Evolutionary conservation across 2,888 invertebrate genomes (phyloP), one percentile per base, ranked within the genome.

Genomic region (Conops quadrifasciatus): DNA sequence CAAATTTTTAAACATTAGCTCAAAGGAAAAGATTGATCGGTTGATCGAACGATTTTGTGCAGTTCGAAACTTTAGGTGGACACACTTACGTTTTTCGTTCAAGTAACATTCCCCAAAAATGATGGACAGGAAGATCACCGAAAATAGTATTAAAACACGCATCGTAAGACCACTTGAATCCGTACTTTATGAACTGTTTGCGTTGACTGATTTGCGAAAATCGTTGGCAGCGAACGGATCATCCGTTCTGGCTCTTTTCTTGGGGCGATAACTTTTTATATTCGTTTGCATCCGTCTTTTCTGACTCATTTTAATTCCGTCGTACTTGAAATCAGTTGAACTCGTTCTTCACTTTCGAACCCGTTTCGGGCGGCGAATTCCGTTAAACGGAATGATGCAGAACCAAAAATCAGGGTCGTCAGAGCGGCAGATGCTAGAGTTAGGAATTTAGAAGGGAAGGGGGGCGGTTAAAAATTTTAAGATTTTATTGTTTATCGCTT

Each of bases 51-150:
- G n/a, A n/a, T n/a, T n/a, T n/a, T n/a, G n/a, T n/a, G n/a, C n/a
- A n/a, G n/a, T n/a, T n/a, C n/a, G n/a, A n/a, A n/a, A n/a, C n/a
- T n/a, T n/a, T n/a, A n/a, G n/a, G n/a, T n/a, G 16, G 15, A 43
- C 7, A 1, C n/a, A 62, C 62, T 62, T 62, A 62, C 68, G 62
- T 62, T 51, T 49, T 49, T 62, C 36, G 30, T 4, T 69, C 15
- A 62, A 36, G 49, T 69, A 69, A 30, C 19, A 15, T 5, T 15
- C 56, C 2, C 28, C 58, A 9, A 19, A 11, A 26, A 21, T 15
- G 2, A 16, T n/a, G 24, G 24, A 26, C 13, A 51, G 21, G 43
- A 28, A 36, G 15, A 67, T n/a, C 62, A 62, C 30, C 21, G 62
- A 43, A 19, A 58, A 49, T 49, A 19, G 3, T 49, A 49, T 49